Evolutionary conservation across 2,888 invertebrate genomes (phyloP).

Genomic region (Marronus borbonicus): DNA sequence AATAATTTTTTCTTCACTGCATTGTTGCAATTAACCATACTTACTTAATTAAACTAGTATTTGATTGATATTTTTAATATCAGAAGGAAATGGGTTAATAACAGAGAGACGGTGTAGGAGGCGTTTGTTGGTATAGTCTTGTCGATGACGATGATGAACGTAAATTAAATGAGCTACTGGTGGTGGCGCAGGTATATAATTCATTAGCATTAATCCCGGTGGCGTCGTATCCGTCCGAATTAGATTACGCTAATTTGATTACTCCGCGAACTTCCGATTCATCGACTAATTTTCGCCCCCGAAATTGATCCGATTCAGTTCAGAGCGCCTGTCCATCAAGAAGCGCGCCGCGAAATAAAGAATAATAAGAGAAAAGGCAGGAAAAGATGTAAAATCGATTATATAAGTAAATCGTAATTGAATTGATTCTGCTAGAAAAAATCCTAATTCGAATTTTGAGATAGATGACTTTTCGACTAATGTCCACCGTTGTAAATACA

Average conservation of each 20-base stretch:
- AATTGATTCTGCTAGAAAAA: too few species aligned
- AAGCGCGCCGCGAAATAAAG: neutral
- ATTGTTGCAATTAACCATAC: too few species aligned
- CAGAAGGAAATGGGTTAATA: too few species aligned
- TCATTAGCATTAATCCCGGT: constrained; percentile 39
- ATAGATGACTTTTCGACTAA: too few species aligned
- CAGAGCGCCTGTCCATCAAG: neutral
- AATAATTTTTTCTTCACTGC: too few species aligned
- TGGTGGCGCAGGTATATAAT: constrained; percentile 38
- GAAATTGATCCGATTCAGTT: constrained; percentile 8
- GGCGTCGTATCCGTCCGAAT: constrained; percentile 39
- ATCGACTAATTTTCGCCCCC: constrained; percentile 27
- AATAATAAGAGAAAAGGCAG: neutral
- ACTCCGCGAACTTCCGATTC: constrained; percentile 40
- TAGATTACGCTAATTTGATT: constrained; percentile 39
- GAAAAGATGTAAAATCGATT: too few species aligned
- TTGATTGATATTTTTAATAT: too few species aligned
- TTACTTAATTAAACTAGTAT: too few species aligned
- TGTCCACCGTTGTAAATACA: too few species aligned
- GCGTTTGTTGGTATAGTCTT: neutral
- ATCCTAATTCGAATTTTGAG: too few species aligned
- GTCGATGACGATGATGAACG: constrained; percentile 26
- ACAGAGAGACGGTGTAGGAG: too few species aligned
- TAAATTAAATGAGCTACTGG: constrained; percentile 38
- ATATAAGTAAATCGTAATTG: too few species aligned